Conservation (phyloP, 2,797 vertebrate genomes). For the Acanthopagrus latus region DNA sequence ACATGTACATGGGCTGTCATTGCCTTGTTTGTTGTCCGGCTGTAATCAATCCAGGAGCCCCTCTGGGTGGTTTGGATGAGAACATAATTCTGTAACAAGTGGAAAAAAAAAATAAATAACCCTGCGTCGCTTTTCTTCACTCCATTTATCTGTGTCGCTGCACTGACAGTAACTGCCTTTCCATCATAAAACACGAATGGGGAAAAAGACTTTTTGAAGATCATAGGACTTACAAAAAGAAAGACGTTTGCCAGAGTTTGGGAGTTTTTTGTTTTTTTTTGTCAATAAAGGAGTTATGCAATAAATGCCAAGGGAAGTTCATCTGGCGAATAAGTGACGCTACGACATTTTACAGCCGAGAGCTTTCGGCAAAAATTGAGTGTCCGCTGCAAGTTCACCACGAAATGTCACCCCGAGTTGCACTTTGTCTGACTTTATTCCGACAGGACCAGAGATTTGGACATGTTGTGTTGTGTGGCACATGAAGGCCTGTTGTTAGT, state of each 20-base stretch:
- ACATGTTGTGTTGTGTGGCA: neutral
- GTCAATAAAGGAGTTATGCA: constrained; percentile 35
- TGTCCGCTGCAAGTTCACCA: constrained; percentile 19
- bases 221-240: constrained; percentile 8
- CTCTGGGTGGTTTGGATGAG: neutral
- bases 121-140: neutral
- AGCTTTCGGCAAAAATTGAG: constrained; percentile 27
- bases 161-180: constrained; percentile 5
- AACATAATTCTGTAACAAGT: constrained; percentile 1
- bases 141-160: constrained; percentile 14
- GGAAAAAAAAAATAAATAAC: constrained; percentile 13
- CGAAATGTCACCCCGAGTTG: constrained; percentile 35
- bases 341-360: constrained; percentile 46
- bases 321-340: constrained; percentile 48
- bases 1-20: constrained; percentile 1
- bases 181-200: neutral
- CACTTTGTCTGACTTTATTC: constrained; percentile 11
- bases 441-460: constrained; percentile 11
- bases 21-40: constrained; percentile 12
- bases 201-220: neutral
- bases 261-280: constrained; percentile 6
- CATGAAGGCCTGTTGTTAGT: no score
- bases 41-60: constrained; percentile 42
- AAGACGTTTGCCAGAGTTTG: constrained; percentile 19
- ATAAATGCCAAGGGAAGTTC: constrained; percentile 47